Evolutionary conservation across 2,113 vertebrate species (phyloP), one percentile per base, ranked within the genome.

Genomic region (Microtus richardsoni): DNA sequence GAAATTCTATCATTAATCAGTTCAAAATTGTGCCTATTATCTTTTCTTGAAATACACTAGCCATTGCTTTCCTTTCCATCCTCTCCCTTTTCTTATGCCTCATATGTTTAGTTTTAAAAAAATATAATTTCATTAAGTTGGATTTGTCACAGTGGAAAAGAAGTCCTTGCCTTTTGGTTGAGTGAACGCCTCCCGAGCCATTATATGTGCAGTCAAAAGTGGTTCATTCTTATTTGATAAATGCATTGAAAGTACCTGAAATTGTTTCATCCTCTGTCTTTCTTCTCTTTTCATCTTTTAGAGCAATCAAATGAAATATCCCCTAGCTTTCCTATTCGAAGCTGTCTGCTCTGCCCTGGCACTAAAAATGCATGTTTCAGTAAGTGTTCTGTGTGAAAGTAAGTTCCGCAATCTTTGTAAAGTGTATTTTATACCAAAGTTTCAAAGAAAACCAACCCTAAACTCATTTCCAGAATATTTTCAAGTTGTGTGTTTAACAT

Each of bases 281-380:
- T 93, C 88, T 98, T 98, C 91, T 92, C 84, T 96, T 98, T 98
- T 98, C 97, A 98, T 98, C 95, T 98, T 97, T 97, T 96, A 96
- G 97, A 97, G 97, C 96, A 98, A 98, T 98, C 97, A 98, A 97
- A 98, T 98, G 97, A 98, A 98, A 94, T 92, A 98, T 98, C 93
- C 96, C 95, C 96, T 97, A 98, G 98, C 97, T 98, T 97, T 96
- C 80, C 91, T 98, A 98, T 98, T 98, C 74, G 97, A 98, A 98
- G 97, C 85, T 96, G 97, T 98, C 97, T 98, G 83, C 92, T 98
- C 91, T 97, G 94, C 82, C 95, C 95, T 90, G 80, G 93, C 97
- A 97, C 94, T 98, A 92, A 91, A 98, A 97, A 92, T 78, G 86
- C 94, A 62, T 95, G 85, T 97, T 98, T 98, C 97, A 98, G 66